Evolutionary conservation across 2,797 vertebrate genomes (phyloP).

Genomic region (Sibirionetta formosa): DNA sequence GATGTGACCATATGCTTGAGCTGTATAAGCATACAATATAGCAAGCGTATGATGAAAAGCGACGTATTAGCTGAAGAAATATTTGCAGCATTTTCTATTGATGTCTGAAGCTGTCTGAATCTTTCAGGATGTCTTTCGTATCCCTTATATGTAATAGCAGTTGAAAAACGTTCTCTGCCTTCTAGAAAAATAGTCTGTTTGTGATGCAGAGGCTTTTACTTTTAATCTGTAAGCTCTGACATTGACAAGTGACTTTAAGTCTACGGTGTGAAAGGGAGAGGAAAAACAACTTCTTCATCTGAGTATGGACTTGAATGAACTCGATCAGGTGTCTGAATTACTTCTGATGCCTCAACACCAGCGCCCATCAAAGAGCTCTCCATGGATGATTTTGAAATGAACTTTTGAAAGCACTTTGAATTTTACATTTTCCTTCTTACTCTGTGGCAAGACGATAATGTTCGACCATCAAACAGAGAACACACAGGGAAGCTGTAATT

Average conservation of each 20-base stretch:
- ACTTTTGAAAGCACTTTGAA: neutral
- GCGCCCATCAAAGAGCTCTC: neutral
- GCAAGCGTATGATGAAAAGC: neutral
- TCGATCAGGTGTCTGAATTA: neutral
- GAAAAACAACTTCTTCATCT: neutral
- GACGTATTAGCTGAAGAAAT: neutral
- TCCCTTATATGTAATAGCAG: neutral
- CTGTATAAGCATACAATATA: neutral
- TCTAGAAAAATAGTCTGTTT: neutral
- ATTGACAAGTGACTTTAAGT: neutral
- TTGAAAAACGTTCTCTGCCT: neutral
- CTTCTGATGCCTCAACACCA: neutral
- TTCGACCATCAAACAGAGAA: neutral
- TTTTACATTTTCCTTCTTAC: slow-evolving; percentile 1
- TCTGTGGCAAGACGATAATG: neutral
- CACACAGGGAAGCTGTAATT: neutral
- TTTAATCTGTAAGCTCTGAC: neutral
- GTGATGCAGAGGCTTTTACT: neutral
- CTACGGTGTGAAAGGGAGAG: neutral
- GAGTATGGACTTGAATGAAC: neutral
- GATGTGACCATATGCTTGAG: neutral
- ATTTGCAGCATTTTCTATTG: neutral
- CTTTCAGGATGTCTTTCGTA: neutral
- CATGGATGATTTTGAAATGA: neutral
- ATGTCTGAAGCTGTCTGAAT: neutral